Base-by-base conservation (phyloP, 2,888 invertebrate genomes). In the Cabera pusaria region DNA sequence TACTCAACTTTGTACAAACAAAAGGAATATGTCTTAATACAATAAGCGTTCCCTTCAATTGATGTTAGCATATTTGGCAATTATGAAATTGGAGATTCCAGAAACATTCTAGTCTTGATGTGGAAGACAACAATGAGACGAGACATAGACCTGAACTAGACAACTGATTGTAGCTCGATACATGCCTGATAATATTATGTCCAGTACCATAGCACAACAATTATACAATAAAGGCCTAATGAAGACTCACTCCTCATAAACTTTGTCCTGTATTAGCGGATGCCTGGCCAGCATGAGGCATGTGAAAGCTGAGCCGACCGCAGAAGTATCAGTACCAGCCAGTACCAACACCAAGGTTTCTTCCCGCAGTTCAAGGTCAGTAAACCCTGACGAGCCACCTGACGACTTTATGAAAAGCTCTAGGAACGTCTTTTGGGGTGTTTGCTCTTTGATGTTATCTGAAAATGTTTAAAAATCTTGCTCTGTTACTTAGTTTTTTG, bases 241-340 rank as follows among this genome's bases (percentile, higher is more conserved):
- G n/a, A n/a, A n/a, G 10, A 50, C 72, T 58, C 37, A 75, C 75
- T 75, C 75, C 23, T 53, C 29, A 26, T 59, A 68, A 2, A 66
- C 58, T 24, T 60, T 60, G 1, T 76, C 60, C 37, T 77, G 77
- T 0, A 71, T 56, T 3, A 64, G 52, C 7, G 49, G 64, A 18
- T 74, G 50, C 14, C 45, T 51, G 0, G 71, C 56, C 18, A 80
- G 43, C 64, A 78, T 50, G 1, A 61, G 39, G 1, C 59, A 28
- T 0, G 63, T 56, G 21, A 72, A 77, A 0, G 62, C 53, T 0
- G 50, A 31, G 0, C 64, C 70, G 0, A 70, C 68, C 1, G 78
- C 73, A 0, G 75, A 65, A 0, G 77, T 77, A 21, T 78, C 79
- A 0, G 72, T 76, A 1, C 74, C 78, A 9, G 76, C 80, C 0